These are phyloP conservation scores for Eulemur albifrons DNA, from an alignment of 2,797 vertebrate genomes.

Conservation along the genomic window DNA sequence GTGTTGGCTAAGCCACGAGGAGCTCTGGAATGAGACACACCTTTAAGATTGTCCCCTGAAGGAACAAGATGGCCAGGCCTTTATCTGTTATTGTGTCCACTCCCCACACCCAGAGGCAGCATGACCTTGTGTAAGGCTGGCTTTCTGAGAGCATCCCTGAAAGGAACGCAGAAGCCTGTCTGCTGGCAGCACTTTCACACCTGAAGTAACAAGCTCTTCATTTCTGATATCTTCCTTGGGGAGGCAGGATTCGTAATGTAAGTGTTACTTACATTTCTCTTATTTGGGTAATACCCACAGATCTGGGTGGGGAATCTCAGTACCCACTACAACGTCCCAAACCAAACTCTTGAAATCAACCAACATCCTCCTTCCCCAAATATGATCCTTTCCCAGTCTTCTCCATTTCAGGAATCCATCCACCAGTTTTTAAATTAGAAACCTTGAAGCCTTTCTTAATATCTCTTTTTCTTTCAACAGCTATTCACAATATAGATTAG, in stretches of 20 bases:
- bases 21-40: background rate
- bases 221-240: background rate
- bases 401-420: background rate
- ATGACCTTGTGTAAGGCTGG: background rate
- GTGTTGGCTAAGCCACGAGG: background rate
- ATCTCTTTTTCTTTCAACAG: background rate
- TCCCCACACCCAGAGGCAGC: no score
- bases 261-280: background rate
- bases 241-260: background rate
- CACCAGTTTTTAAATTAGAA: slow-evolving; percentile 1
- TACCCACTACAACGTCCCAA: background rate
- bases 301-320: background rate
- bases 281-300: background rate
- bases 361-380: background rate
- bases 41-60: background rate
- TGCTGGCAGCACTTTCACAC: background rate
- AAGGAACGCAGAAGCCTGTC: background rate
- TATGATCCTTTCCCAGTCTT: background rate
- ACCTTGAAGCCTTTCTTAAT: background rate
- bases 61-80: background rate
- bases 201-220: background rate
- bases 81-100: background rate
- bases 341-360: background rate
- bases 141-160: background rate
- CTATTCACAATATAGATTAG: background rate